Evolutionary conservation across 2,797 vertebrate species (phyloP).

Genomic region (Antrozous pallidus): DNA sequence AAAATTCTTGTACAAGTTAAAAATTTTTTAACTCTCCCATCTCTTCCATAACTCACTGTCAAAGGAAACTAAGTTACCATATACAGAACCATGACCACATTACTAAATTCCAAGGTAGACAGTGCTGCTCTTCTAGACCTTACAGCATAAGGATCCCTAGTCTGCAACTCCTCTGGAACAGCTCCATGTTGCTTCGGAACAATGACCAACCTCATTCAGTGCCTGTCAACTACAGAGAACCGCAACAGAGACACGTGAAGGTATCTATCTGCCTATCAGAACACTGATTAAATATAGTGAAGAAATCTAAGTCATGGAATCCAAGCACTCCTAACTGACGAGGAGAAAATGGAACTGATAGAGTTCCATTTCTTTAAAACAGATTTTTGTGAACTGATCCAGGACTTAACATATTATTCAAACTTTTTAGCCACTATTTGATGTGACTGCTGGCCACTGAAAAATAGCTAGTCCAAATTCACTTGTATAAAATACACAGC

Average conservation of each 20-base stretch:
- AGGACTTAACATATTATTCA: not conserved
- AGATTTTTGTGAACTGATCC: not conserved
- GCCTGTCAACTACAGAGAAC: not conserved
- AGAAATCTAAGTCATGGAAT: not conserved
- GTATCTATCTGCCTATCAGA: not conserved
- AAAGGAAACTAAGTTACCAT: not conserved
- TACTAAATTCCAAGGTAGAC: not conserved
- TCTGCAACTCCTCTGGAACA: not conserved
- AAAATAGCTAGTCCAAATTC: not conserved
- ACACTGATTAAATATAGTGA: not conserved
- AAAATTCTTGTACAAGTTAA: not conserved
- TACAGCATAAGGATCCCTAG: not conserved
- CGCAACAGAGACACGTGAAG: not conserved
- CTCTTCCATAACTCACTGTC: not conserved
- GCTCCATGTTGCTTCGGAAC: not conserved
- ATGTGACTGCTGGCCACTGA: not conserved
- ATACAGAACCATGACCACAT: not conserved
- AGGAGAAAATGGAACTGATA: not conserved
- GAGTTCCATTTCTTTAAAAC: not conserved
- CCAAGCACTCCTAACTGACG: not conserved
- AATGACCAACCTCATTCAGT: not conserved
- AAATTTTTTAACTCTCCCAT: not conserved
- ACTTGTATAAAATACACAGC: not conserved
- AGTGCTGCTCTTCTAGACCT: not conserved
- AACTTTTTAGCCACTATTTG: not conserved